Evolutionary conservation across 2,888 invertebrate genomes (phyloP).

Genomic region (Exephanes ischioxanthus): DNA sequence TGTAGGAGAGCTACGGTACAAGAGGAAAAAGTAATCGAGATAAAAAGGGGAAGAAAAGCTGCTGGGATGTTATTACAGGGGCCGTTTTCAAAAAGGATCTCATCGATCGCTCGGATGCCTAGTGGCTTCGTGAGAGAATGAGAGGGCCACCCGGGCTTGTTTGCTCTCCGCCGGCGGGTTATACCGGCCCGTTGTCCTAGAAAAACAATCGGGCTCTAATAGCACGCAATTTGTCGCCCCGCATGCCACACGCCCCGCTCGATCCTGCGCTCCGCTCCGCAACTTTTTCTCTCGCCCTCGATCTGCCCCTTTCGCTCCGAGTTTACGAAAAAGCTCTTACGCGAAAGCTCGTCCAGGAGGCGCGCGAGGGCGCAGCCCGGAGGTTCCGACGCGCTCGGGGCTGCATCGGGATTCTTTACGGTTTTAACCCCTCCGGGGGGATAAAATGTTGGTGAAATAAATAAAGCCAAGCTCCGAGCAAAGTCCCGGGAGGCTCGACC

Average conservation of each 20-base stretch:
- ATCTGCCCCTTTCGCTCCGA: conserved; percentile 24
- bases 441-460: conserved; percentile 66
- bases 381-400: conserved; percentile 20
- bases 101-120: conserved; percentile 39
- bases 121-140: conserved; percentile 13
- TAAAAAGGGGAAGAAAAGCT: conserved; percentile 30
- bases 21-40: conserved; percentile 26
- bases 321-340: conserved; percentile 31
- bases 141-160: conserved; percentile 49
- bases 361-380: neutral
- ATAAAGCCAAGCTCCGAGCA: conserved; percentile 56
- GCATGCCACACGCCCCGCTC: conserved; percentile 46
- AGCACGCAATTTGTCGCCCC: conserved; percentile 69
- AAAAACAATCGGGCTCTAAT: conserved; percentile 72
- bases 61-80: conserved; percentile 56
- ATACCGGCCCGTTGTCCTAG: conserved; percentile 51
- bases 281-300: neutral
- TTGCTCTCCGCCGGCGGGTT: conserved; percentile 52
- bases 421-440: conserved; percentile 45
- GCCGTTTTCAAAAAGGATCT: conserved; percentile 54
- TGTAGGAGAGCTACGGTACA: neutral
- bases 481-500: conserved; percentile 61
- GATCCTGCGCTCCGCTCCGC: conserved; percentile 4
- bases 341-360: neutral
- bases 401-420: conserved; percentile 62